Conservation (phyloP, 2,888 invertebrate species). For the Drosophila macrothrix region DNA sequence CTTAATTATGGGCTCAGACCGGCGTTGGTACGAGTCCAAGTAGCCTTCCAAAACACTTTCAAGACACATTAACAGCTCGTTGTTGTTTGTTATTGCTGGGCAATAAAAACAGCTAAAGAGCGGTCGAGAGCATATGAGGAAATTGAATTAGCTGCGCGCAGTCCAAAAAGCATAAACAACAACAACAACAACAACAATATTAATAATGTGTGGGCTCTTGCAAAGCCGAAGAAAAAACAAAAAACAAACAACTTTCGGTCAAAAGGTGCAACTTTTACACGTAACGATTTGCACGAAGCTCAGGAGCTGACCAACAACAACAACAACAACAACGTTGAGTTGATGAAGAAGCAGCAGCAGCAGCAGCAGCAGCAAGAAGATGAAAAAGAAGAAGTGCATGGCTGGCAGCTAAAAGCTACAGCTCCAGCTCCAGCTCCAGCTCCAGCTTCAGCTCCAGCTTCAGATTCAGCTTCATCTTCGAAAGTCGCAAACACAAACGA, state of each 20-base stretch:
- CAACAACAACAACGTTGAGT: slow-evolving; percentile 1
- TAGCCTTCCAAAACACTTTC: slow-evolving; percentile 67
- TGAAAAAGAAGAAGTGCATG: slow-evolving; percentile 1
- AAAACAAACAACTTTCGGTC: slow-evolving; percentile 74
- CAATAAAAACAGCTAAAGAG: slow-evolving; percentile 51
- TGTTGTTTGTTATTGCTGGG: slow-evolving; percentile 58
- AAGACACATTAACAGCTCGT: slow-evolving; percentile 70
- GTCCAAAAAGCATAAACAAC: neutral
- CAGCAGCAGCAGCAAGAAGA: slow-evolving; percentile 6
- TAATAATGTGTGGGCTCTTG: slow-evolving; percentile 41
- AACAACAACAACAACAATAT: slow-evolving; percentile 6
- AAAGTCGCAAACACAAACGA: slow-evolving; percentile 71
- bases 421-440: neutral
- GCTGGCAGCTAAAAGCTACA: slow-evolving; percentile 10
- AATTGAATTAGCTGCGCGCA: slow-evolving; percentile 54
- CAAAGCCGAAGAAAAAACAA: neutral
- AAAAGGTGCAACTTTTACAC: slow-evolving; percentile 81
- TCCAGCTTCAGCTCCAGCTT: neutral
- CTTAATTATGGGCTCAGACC: slow-evolving; percentile 70
- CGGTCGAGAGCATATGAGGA: slow-evolving; percentile 17
- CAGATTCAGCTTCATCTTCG: slow-evolving; percentile 1
- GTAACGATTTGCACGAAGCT: slow-evolving; percentile 77
- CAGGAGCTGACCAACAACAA: slow-evolving; percentile 14
- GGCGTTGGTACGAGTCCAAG: slow-evolving; percentile 46
- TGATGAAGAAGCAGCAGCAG: slow-evolving; percentile 12